These are phyloP conservation scores for Myrmophylax atrothorax DNA, from an alignment of 2,113 vertebrate species.

Conservation along the genomic window DNA sequence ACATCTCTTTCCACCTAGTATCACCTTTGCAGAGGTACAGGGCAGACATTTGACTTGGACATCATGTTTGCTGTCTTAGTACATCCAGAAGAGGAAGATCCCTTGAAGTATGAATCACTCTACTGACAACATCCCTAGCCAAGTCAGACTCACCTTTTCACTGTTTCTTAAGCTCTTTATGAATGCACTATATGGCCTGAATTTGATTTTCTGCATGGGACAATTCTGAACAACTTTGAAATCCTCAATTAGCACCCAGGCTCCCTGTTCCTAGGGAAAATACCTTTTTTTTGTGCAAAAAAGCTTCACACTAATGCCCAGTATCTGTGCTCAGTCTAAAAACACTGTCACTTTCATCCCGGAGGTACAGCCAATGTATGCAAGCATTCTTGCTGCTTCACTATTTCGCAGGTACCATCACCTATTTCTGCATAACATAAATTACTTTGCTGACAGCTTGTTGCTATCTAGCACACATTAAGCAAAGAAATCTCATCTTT, in stretches of 20 bases:
- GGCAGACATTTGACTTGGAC: background rate
- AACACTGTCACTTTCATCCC: background rate
- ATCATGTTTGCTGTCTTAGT: background rate
- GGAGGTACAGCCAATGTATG: background rate
- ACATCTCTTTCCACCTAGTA: background rate
- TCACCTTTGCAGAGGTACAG: background rate
- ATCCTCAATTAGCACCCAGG: background rate
- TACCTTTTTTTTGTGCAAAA: background rate
- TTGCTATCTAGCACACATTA: background rate
- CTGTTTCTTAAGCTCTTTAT: background rate
- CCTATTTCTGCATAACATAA: background rate
- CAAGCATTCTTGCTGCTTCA: background rate
- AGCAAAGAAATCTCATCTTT: background rate
- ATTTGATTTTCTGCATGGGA: background rate
- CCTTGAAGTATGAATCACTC: background rate
- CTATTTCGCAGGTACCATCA: background rate
- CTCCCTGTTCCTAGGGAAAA: background rate
- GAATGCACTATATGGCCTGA: background rate
- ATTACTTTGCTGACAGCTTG: background rate
- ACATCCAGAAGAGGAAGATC: background rate
- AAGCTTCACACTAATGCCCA: background rate
- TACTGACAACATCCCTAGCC: background rate
- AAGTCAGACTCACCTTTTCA: background rate
- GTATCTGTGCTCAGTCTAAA: background rate
- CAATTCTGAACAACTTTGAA: background rate